Evolutionary conservation across 2,797 vertebrate species (phyloP), one percentile per base, ranked within the genome.

Genomic region (Ctenopoma kingsleyae): DNA sequence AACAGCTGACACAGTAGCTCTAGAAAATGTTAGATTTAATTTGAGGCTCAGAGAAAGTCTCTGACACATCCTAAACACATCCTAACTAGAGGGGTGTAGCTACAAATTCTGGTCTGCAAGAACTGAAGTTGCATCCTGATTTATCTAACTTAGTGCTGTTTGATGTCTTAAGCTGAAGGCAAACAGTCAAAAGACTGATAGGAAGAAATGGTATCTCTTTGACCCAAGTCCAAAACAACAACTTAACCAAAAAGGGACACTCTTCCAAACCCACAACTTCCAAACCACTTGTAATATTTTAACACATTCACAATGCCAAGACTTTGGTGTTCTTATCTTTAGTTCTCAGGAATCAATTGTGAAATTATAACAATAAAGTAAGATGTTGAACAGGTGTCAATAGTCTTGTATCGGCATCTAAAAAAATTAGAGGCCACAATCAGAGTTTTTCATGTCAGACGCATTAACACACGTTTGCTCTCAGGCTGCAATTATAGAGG

Each of bases 231-330:
- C 27, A 30, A 30, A 6, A 30, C 27, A 30, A 30, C 27, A 30
- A 30, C 27, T 23, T 6, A 30, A 30, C 27, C 27, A 30, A 30
- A 30, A 8, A 8, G 30, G 8, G 30, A 9, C 25, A 27, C 30
- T 32, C 7, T 32, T 32, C 30, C 30, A 32, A 8, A 32, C 30
- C 30, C 30, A 32, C 30, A 32, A 32, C 30, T 32, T 38, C 36
- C 11, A 38, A 13, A 11, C 11, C 36, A 38, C 12, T 6, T n/a
- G 17, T 2, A 71, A 43, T 6, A 47, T 23, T 36, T 41, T 40
- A 7, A n/a, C 20, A 64, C 9, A 48, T 41, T 30, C n/a, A 22
- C 35, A 36, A 5, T 61, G 62, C 38, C 23, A 71, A 25, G 30
- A 15, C 19, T 8, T 48, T 23, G 15, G 25, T 51, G 49, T 22